Percentiles rank a stretch among this genome's conserved stretches.
phyloP scores from a whole-genome alignment of 1,140 invertebrate species.

The Cephus cinctus region DNA sequence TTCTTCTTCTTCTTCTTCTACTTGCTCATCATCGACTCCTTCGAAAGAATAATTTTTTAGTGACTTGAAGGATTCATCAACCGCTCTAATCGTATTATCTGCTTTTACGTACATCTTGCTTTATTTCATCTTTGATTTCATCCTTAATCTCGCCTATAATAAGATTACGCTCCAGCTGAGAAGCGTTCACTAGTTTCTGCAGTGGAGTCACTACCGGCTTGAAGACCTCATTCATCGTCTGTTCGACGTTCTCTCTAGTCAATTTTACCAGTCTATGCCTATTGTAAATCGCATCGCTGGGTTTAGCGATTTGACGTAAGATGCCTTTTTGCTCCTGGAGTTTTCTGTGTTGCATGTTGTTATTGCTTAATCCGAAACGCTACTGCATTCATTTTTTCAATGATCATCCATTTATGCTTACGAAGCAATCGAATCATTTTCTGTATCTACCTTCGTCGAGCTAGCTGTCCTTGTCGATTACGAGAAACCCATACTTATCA shows the following conservation, averaged over 20 bases:
- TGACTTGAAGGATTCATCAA: not conserved
- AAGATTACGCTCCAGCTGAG: not conserved
- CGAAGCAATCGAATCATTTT: conserved; percentile 4
- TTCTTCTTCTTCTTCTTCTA: not conserved
- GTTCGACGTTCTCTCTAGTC: no score
- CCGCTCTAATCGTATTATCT: not conserved
- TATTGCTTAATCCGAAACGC: not conserved
- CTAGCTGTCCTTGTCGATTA: conserved; percentile 10
- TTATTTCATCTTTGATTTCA: conserved; percentile 8
- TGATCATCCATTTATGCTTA: conserved; percentile 7
- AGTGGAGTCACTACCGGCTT: conserved; percentile 2
- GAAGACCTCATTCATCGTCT: no score
- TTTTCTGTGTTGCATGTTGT: not conserved
- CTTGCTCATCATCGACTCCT: not conserved
- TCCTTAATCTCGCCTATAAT: no score
- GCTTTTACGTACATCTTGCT: not conserved
- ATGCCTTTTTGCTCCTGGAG: no score
- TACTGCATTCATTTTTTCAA: no score
- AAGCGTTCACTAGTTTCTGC: conserved; percentile 2
- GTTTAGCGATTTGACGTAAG: no score
- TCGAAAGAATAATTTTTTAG: not conserved
- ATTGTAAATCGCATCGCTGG: not conserved
- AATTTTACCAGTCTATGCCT: not conserved
- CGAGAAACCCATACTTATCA: conserved; percentile 7
- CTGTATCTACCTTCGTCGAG: conserved; percentile 11